phyloP scores from a whole-genome alignment of 2,797 vertebrate genomes.

The Adrianichthys oophorus region DNA sequence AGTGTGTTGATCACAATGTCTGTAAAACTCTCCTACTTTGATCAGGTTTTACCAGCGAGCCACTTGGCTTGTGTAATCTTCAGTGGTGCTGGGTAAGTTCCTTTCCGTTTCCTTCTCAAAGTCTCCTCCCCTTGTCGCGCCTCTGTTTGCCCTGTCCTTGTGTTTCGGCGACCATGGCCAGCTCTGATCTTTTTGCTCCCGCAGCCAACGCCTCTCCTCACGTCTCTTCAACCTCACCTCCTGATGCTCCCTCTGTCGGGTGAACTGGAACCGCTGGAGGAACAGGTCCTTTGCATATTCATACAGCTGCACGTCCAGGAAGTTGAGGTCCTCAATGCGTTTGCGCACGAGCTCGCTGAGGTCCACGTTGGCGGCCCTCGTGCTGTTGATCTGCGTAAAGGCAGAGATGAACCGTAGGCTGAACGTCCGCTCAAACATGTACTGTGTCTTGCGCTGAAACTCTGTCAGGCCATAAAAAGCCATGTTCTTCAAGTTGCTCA shows the following conservation, averaged over 20 bases:
- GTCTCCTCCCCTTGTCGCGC: constrained; percentile 49
- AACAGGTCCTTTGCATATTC: constrained; percentile 95
- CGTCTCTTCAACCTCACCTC: constrained; percentile 87
- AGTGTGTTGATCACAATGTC: constrained; percentile 40
- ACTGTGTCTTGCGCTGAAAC: constrained; percentile 98
- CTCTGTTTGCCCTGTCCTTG: constrained; percentile 47
- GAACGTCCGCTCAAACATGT: constrained; percentile 98
- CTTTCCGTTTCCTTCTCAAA: constrained; percentile 56
- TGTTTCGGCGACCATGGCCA: constrained; percentile 76
- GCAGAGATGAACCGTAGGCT: constrained; percentile 94
- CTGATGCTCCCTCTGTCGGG: constrained; percentile 88
- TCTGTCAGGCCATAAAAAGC: constrained; percentile 97
- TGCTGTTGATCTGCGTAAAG: constrained; percentile 96
- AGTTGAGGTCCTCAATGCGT: constrained; percentile 92
- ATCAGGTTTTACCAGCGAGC: constrained; percentile 87
- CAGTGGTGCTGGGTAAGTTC: constrained; percentile 81
- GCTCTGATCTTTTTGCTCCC: constrained; percentile 79
- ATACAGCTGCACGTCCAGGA: constrained; percentile 93
- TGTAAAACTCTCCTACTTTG: constrained; percentile 23
- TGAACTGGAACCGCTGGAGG: constrained; percentile 94
- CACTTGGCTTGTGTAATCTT: constrained; percentile 97
- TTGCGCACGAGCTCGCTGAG: constrained; percentile 84
- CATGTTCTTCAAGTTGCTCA: constrained; percentile 97
- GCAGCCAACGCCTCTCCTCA: constrained; percentile 85
- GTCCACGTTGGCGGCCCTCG: constrained; percentile 93